Conservation (phyloP, 64 coral and sea anemone genomes). For the Trachythela sp. region DNA sequence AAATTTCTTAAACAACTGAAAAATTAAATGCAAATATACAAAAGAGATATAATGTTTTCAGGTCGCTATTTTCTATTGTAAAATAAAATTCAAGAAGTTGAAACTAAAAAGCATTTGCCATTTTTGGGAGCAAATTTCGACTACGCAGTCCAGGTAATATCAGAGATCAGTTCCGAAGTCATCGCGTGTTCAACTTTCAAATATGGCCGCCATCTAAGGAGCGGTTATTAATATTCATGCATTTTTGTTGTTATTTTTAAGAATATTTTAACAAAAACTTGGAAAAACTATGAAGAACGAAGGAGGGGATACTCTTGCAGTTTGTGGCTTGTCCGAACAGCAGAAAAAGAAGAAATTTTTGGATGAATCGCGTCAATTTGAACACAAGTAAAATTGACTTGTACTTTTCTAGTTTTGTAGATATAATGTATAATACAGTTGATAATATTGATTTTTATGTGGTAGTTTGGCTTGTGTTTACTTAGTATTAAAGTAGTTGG, state of each 20-base stretch:
- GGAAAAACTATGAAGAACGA: not conserved
- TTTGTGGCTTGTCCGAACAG: not conserved
- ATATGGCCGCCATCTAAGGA: no score
- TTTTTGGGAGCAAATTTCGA: not conserved
- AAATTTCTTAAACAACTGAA: not conserved
- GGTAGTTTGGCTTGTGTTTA: no score
- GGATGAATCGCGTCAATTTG: constrained; percentile 65
- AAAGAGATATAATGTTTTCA: not conserved
- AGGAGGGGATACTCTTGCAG: not conserved
- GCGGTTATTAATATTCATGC: no score
- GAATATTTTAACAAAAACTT: not conserved
- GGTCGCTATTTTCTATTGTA: not conserved
- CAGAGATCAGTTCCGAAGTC: no score
- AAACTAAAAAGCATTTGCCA: no score
- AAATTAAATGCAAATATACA: no score
- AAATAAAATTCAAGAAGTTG: not conserved
- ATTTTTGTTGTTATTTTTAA: not conserved
- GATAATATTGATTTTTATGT: no score
- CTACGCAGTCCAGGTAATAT: not conserved
- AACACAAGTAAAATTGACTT: constrained; percentile 59
- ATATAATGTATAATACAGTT: no score
- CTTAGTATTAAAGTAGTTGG: no score
- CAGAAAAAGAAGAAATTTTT: constrained; percentile 80
- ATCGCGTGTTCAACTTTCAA: no score
- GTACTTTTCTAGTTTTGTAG: not conserved